phyloP scores from a whole-genome alignment of 2,888 invertebrate genomes.

The Axea sp. region DNA sequence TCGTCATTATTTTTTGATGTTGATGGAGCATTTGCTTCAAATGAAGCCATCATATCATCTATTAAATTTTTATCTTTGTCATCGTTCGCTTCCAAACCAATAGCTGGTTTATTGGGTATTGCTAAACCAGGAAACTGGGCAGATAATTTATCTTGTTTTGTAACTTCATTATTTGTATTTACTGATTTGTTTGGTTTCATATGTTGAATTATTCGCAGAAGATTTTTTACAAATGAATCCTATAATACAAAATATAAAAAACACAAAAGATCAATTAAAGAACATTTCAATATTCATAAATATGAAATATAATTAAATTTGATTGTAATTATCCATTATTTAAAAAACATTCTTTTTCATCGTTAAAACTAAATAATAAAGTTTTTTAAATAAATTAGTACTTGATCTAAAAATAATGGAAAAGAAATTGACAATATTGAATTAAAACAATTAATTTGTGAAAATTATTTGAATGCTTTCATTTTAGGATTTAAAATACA shows the following conservation, averaged over 20 bases:
- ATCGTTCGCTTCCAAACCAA: conserved; percentile 71
- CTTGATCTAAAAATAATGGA: no score
- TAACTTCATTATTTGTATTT: conserved; percentile 65
- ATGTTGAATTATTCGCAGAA: conserved; percentile 95
- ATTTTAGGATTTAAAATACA: no score
- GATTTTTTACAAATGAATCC: conserved; percentile 96
- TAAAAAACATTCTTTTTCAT: no score
- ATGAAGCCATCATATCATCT: conserved; percentile 91
- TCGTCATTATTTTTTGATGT: conserved; percentile 15
- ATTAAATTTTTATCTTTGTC: conserved; percentile 80
- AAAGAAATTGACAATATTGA: no score
- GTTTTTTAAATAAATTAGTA: no score
- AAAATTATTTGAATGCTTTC: no score
- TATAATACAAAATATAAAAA: conserved; percentile 71
- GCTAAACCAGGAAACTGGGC: conserved; percentile 90
- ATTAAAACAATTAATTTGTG: no score
- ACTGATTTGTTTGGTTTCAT: conserved; percentile 86
- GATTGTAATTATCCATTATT: no score
- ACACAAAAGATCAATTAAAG: no score
- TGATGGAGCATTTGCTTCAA: conserved; percentile 89
- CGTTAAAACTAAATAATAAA: neutral
- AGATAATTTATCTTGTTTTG: conserved; percentile 82
- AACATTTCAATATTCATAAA: no score
- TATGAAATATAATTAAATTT: no score
- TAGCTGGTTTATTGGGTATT: conserved; percentile 85